Evolutionary conservation across 2,888 invertebrate genomes (phyloP).

Genomic region (Podotricha telesiphe): DNA sequence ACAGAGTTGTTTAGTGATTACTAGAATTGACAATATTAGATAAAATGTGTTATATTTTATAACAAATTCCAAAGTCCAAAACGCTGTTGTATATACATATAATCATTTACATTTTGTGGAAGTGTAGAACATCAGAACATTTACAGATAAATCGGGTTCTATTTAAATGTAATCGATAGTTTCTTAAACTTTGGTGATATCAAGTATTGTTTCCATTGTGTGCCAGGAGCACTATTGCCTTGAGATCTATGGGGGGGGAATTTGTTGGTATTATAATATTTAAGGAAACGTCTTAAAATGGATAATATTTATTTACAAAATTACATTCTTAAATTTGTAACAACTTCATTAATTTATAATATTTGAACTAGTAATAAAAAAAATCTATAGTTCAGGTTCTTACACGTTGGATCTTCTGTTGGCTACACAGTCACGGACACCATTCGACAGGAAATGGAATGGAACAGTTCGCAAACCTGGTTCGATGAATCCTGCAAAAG

Average conservation of each 20-base stretch:
- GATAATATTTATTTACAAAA: no score
- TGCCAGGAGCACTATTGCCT: conserved; percentile 40
- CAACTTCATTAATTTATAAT: no score
- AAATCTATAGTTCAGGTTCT: no score
- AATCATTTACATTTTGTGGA: conserved; percentile 34
- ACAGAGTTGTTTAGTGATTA: not conserved
- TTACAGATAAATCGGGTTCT: conserved; percentile 30
- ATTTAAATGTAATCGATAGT: conserved; percentile 44
- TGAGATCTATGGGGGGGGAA: conserved; percentile 44
- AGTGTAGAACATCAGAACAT: conserved; percentile 18
- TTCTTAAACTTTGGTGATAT: conserved; percentile 43
- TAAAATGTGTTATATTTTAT: not conserved
- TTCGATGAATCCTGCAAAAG: no score
- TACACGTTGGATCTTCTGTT: no score
- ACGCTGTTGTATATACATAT: no score
- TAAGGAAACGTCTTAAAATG: not conserved
- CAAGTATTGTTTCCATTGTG: conserved; percentile 46
- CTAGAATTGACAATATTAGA: not conserved
- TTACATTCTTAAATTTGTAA: no score
- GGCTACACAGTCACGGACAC: no score
- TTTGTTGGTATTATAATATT: conserved; percentile 37
- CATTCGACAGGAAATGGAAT: no score
- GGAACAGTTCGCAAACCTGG: no score
- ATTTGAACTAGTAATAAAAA: no score
- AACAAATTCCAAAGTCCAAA: no score